Evolutionary conservation across 1,140 invertebrate species (phyloP).

Genomic region (Semibalanus balanoides): DNA sequence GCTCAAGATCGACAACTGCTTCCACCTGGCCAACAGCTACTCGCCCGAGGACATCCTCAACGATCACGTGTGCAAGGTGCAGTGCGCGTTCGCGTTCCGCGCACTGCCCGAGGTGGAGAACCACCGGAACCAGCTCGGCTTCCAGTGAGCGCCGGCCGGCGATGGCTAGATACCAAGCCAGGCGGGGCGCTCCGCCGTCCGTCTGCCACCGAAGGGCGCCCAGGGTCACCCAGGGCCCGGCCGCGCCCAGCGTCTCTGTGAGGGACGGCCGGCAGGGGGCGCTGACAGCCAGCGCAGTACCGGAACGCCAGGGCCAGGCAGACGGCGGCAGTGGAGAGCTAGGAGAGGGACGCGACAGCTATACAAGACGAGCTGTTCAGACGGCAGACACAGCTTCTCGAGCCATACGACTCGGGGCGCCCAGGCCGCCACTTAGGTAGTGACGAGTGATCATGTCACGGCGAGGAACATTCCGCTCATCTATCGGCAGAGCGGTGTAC

Average conservation of each 20-base stretch:
- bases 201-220: too few species aligned
- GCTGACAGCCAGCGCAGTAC: too few species aligned
- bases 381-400: too few species aligned
- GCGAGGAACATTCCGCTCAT: neutral
- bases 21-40: conserved; percentile 32
- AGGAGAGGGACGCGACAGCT: too few species aligned
- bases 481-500: neutral
- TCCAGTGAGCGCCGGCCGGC: neutral
- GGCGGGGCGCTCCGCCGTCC: too few species aligned
- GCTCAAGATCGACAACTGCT: conserved; percentile 38
- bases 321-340: too few species aligned
- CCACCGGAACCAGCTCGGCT: conserved; percentile 17
- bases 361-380: too few species aligned
- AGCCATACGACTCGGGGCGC: conserved; percentile 3
- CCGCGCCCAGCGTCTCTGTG: too few species aligned
- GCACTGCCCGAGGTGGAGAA: conserved; percentile 29
- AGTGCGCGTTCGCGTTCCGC: conserved; percentile 39
- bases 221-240: too few species aligned
- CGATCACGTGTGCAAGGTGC: conserved; percentile 41
- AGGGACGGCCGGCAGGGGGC: too few species aligned
- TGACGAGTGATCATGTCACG: conserved; percentile 4
- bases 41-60: conserved; percentile 31
- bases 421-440: neutral
- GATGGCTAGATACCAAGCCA: too few species aligned
- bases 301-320: too few species aligned